Percentiles rank a stretch among this genome's conserved stretches.
Evolutionary conservation across 2,888 invertebrate species (phyloP).

Genomic region (Orgyia antiqua): DNA sequence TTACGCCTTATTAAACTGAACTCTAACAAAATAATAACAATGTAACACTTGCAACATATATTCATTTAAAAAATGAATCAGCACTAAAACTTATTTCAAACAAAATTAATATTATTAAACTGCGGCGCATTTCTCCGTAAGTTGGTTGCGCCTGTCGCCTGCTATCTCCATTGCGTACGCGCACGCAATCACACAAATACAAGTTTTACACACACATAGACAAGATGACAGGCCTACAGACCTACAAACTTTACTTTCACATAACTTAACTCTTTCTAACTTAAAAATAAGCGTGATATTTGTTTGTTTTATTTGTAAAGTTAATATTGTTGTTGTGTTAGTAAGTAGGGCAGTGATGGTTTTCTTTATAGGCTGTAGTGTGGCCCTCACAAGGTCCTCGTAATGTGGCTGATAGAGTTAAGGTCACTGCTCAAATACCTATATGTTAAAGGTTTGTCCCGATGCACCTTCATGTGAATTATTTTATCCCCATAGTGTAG

Average conservation of each 20-base stretch:
- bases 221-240: slow-evolving; percentile 63
- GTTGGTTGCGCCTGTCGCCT: slow-evolving; percentile 49
- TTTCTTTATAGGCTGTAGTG: slow-evolving; percentile 59
- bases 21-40: no score
- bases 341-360: slow-evolving; percentile 66
- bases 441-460: slow-evolving; percentile 6
- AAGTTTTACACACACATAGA: slow-evolving; percentile 45
- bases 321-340: slow-evolving; percentile 38
- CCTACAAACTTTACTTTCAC: slow-evolving; percentile 67
- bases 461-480: no score
- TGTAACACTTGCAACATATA: no score
- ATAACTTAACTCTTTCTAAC: slow-evolving; percentile 28
- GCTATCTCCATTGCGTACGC: slow-evolving; percentile 72
- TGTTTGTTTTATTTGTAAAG: slow-evolving; percentile 13
- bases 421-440: slow-evolving; percentile 39
- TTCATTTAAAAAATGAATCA: no score
- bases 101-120: neutral
- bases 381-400: slow-evolving; percentile 56
- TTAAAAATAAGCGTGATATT: slow-evolving; percentile 34
- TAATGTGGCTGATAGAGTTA: slow-evolving; percentile 40
- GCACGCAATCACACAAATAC: slow-evolving; percentile 43
- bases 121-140: slow-evolving; percentile 66
- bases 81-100: neutral
- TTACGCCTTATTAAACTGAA: neutral
- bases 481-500: no score